Percentiles rank a stretch among this genome's conserved stretches.
Evolutionary conservation across 2,113 vertebrate genomes (phyloP).

Genomic region (Felis chaus): DNA sequence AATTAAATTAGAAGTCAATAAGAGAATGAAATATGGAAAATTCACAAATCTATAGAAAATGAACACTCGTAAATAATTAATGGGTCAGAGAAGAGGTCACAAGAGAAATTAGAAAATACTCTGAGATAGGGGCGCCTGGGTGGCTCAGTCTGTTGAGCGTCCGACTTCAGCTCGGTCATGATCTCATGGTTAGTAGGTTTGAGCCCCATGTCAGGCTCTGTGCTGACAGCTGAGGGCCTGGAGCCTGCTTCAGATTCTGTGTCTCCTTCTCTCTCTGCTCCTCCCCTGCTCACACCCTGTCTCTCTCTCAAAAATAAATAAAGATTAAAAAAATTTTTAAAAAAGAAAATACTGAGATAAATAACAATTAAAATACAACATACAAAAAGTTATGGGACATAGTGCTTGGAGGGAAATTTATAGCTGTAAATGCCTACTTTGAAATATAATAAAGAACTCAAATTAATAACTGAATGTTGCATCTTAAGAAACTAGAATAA

Average conservation of each 20-base stretch:
- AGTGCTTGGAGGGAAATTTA: not conserved
- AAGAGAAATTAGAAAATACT: not conserved
- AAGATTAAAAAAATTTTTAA: too few relatives aligned
- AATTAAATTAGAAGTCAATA: not conserved
- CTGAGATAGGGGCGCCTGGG: not conserved
- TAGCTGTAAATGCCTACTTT: not conserved
- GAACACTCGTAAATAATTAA: not conserved
- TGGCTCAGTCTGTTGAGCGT: too few relatives aligned
- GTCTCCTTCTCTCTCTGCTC: too few relatives aligned
- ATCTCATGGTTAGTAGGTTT: too few relatives aligned
- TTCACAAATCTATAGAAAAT: not conserved
- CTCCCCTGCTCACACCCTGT: too few relatives aligned
- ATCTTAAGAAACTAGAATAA: not conserved
- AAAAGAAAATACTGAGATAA: not conserved
- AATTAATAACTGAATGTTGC: not conserved
- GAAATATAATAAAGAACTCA: not conserved
- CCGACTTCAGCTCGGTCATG: too few relatives aligned
- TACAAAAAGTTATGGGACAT: not conserved
- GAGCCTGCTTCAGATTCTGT: too few relatives aligned
- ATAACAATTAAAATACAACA: not conserved
- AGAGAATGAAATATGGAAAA: not conserved
- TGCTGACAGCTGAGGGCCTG: too few relatives aligned
- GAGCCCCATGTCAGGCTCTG: too few relatives aligned
- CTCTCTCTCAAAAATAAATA: too few relatives aligned
- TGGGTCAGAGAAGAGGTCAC: not conserved